Evolutionary conservation across 2,113 vertebrate species (phyloP).

Genomic region (human (Homo sapiens)): DNA sequence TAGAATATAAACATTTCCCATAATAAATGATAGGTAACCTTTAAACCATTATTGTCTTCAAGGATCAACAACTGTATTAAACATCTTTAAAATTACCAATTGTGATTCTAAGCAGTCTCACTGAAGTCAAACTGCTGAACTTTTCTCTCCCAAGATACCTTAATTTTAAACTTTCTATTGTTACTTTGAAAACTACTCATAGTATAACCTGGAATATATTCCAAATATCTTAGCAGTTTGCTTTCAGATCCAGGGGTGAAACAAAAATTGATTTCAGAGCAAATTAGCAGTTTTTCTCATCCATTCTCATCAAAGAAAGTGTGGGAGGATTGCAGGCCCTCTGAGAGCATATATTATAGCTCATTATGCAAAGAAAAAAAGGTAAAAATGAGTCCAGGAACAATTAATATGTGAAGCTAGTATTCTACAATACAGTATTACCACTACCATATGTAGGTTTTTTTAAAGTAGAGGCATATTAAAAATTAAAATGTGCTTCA

Average conservation of each 20-base stretch:
- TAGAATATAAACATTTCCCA: neutral
- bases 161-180: conserved; percentile 75
- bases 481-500: conserved; percentile 35
- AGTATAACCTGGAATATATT: conserved; percentile 73
- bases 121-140: conserved; percentile 45
- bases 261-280: conserved; percentile 67
- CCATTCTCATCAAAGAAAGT: conserved; percentile 67
- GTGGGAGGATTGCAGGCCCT: conserved; percentile 34
- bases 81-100: neutral
- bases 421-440: neutral
- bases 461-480: neutral
- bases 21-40: neutral
- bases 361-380: conserved; percentile 34
- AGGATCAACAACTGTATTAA: neutral
- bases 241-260: conserved; percentile 73
- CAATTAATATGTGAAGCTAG: conserved; percentile 55
- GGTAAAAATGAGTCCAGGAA: conserved; percentile 52
- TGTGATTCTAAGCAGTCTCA: neutral
- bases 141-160: conserved; percentile 68
- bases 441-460: neutral
- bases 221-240: conserved; percentile 74
- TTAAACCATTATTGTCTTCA: neutral
- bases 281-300: conserved; percentile 62
- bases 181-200: conserved; percentile 77
- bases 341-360: conserved; percentile 58